Conservation (phyloP, 2,888 invertebrate genomes). For the Seira ritae region DNA sequence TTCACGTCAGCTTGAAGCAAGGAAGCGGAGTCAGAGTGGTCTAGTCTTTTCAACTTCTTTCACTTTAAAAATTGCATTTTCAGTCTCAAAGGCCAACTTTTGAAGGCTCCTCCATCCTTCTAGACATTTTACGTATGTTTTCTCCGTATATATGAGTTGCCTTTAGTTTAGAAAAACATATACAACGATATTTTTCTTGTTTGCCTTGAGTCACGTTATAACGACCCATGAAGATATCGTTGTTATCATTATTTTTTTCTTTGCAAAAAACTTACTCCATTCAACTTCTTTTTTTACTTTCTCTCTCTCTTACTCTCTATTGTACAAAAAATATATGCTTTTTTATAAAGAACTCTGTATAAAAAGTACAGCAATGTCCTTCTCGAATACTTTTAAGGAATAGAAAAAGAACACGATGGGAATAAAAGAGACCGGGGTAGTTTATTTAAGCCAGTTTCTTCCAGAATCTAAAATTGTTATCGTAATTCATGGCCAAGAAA, state of each 20-base stretch:
- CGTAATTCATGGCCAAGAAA: constrained; percentile 9
- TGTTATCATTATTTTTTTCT: constrained; percentile 1
- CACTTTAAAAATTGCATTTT: constrained; percentile 53
- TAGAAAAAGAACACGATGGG: neutral
- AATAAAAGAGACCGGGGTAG: neutral
- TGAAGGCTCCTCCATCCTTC: constrained; percentile 29
- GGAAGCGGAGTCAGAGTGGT: neutral
- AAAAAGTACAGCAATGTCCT: neutral
- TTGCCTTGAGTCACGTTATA: constrained; percentile 57
- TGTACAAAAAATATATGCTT: too few relatives aligned
- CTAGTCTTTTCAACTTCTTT: constrained; percentile 16
- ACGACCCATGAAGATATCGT: constrained; percentile 36
- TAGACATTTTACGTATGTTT: neutral
- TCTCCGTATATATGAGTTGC: neutral
- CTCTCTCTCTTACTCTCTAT: too few relatives aligned
- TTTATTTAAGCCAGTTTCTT: constrained; percentile 3
- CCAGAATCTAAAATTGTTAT: constrained; percentile 1
- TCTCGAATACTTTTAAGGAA: neutral
- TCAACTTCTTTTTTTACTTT: constrained; percentile 1
- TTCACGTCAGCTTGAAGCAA: neutral
- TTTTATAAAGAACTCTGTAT: too few relatives aligned
- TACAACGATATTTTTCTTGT: constrained; percentile 33
- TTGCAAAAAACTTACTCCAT: neutral
- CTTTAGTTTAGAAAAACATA: neutral
- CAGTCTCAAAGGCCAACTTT: constrained; percentile 62